Percentiles rank a stretch among this genome's conserved stretches.
Conservation (phyloP, 2,797 vertebrate species). For the Coracias cyanogaster region DNA sequence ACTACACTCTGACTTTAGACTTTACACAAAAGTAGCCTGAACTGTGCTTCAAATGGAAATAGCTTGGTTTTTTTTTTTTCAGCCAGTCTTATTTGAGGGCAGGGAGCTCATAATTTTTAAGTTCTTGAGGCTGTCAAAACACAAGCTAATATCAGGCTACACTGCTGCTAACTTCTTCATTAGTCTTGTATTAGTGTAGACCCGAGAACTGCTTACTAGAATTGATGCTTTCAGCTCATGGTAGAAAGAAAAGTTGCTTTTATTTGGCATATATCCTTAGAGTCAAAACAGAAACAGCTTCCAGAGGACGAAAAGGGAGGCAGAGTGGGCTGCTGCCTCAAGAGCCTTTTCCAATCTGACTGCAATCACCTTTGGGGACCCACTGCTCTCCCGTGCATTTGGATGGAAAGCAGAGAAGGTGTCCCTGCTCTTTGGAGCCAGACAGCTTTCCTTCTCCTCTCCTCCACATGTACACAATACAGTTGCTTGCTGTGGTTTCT, state of each 20-base stretch:
- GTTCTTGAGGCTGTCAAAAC: neutral
- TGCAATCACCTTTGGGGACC: neutral
- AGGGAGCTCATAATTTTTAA: neutral
- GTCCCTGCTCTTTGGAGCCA: neutral
- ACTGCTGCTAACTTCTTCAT: neutral
- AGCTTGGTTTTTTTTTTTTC: neutral
- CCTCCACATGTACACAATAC: neutral
- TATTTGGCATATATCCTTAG: neutral
- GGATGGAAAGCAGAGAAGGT: neutral
- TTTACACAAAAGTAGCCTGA: neutral
- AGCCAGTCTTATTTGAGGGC: neutral
- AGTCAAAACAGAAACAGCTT: neutral
- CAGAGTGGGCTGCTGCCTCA: neutral
- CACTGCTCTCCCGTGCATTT: accelerated
- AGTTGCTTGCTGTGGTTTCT: neutral
- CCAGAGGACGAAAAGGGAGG: neutral
- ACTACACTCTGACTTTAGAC: neutral
- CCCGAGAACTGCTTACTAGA: neutral
- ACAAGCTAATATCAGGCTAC: neutral
- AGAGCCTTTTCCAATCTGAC: neutral
- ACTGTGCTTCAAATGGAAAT: neutral
- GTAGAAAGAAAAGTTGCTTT: neutral
- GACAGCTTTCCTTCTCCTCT: neutral
- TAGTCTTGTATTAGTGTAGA: neutral
- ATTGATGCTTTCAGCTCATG: neutral